Percentiles rank a stretch among this genome's conserved stretches.
phyloP scores from a whole-genome alignment of 2,113 vertebrate species.

The Rhabdomys dilectus region DNA sequence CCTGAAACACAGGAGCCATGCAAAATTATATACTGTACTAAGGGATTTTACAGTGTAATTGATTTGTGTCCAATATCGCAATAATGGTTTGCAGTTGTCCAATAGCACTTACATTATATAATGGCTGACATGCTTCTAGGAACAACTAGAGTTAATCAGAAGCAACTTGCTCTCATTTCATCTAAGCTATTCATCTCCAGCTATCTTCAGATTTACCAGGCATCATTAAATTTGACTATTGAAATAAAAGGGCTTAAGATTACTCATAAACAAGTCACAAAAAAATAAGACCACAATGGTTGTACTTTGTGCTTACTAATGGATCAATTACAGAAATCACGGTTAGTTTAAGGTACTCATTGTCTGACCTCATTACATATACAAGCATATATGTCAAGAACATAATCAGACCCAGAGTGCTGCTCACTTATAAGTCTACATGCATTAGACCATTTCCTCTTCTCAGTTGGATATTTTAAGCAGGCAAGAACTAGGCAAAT shows the following conservation, averaged over 20 bases:
- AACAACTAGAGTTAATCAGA: conserved; percentile 70
- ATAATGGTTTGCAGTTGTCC: conserved; percentile 55
- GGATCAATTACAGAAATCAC: not conserved
- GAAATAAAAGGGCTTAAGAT: conserved; percentile 74
- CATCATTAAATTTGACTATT: conserved; percentile 75
- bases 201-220: conserved; percentile 72
- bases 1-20: conserved; percentile 53
- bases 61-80: conserved; percentile 52
- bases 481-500: conserved; percentile 66
- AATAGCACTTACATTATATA: conserved; percentile 17
- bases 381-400: conserved; percentile 61
- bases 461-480: conserved; percentile 66
- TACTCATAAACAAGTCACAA: conserved; percentile 71
- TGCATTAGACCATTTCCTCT: conserved; percentile 69
- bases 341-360: conserved; percentile 64
- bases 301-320: conserved; percentile 52
- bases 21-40: conserved; percentile 52
- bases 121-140: conserved; percentile 52
- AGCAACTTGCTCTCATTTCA: conserved; percentile 68
- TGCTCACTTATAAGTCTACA: conserved; percentile 59
- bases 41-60: conserved; percentile 58
- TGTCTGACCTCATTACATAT: conserved; percentile 37
- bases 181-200: conserved; percentile 63
- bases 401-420: conserved; percentile 52
- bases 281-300: conserved; percentile 62